Evolutionary conservation across 2,797 vertebrate species (phyloP).

Genomic region (Heliangelus exortis): DNA sequence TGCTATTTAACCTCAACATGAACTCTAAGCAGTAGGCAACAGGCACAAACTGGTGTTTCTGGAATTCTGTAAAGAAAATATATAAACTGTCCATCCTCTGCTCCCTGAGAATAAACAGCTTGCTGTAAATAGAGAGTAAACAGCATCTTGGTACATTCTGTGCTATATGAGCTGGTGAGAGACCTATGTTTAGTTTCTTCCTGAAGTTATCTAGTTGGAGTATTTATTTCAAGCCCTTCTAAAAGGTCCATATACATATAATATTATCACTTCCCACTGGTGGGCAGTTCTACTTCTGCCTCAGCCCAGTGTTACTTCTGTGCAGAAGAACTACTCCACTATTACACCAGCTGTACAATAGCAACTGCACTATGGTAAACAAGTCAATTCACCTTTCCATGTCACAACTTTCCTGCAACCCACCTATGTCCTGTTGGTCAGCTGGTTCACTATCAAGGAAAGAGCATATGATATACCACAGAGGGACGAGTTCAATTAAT

Average conservation of each 20-base stretch:
- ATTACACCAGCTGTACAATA: background rate
- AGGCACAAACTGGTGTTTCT: background rate
- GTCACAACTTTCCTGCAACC: background rate
- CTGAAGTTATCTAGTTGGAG: background rate
- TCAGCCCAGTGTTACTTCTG: background rate
- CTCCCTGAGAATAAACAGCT: background rate
- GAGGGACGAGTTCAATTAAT: background rate
- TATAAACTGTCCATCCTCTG: background rate
- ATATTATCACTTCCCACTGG: background rate
- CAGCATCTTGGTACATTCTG: background rate
- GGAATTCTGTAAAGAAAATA: background rate
- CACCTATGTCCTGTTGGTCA: accelerated
- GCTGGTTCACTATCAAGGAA: background rate
- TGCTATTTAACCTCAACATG: background rate
- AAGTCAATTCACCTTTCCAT: background rate
- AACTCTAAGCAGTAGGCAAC: background rate
- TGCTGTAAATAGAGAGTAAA: background rate
- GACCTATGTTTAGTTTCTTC: background rate
- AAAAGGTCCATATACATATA: background rate
- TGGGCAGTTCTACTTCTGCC: background rate
- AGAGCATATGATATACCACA: background rate
- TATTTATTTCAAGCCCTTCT: background rate
- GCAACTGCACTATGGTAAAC: background rate
- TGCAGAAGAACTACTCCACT: background rate
- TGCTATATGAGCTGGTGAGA: background rate